phyloP scores from a whole-genome alignment of 2,113 vertebrate genomes.

The Petaurus breviceps region DNA sequence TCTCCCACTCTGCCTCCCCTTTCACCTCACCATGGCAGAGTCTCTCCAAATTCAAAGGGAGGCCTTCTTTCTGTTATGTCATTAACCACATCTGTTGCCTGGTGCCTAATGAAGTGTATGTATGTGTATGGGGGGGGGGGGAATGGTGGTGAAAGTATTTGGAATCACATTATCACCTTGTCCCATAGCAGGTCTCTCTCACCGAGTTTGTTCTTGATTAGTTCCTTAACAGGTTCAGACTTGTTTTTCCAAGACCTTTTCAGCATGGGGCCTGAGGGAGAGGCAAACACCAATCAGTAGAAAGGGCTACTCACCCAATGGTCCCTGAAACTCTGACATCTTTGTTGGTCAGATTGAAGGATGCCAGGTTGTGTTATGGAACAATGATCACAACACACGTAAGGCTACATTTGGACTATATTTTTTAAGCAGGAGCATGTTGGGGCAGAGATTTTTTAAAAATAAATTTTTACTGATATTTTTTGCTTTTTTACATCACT shows the following conservation, averaged over 20 bases:
- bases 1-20: not conserved
- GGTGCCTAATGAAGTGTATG: not conserved
- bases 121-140: too few relatives aligned
- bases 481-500: not conserved
- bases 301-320: not conserved
- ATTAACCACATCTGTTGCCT: not conserved
- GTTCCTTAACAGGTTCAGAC: not conserved
- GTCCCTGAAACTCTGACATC: not conserved
- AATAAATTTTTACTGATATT: not conserved
- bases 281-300: not conserved
- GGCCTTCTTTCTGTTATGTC: not conserved
- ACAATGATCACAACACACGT: not conserved
- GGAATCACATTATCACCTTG: not conserved
- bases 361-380: not conserved
- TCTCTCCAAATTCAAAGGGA: not conserved
- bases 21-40: not conserved
- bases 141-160: too few relatives aligned
- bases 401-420: not conserved
- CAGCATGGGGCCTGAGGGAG: not conserved
- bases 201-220: not conserved
- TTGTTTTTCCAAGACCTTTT: not conserved
- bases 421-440: not conserved
- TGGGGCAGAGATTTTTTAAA: not conserved
- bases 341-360: not conserved
- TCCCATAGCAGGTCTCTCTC: not conserved